Evolutionary conservation across 2,888 invertebrate genomes (phyloP).

Genomic region (Perdita meconis): DNA sequence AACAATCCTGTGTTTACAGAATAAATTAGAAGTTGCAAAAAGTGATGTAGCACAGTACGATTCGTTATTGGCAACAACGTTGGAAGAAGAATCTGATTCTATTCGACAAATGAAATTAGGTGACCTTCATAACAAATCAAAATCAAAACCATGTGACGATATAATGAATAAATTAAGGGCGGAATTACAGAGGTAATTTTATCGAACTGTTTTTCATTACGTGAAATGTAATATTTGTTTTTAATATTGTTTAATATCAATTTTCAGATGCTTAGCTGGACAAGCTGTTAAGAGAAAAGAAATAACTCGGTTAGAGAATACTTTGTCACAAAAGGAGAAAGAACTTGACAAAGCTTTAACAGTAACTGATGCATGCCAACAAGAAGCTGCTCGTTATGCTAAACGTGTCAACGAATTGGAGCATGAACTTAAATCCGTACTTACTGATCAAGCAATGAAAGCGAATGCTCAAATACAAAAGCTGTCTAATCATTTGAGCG

Average conservation of each 20-base stretch:
- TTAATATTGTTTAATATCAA: constrained; percentile 57
- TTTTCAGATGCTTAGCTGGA: constrained; percentile 82
- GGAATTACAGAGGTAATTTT: constrained; percentile 82
- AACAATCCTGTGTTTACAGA: constrained; percentile 70
- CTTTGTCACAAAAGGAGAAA: constrained; percentile 81
- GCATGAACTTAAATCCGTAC: constrained; percentile 78
- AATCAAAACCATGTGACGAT: constrained; percentile 83
- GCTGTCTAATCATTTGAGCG: constrained; percentile 76
- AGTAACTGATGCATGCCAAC: constrained; percentile 72
- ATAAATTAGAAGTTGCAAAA: constrained; percentile 77
- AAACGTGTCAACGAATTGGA: constrained; percentile 80
- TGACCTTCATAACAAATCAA: constrained; percentile 72
- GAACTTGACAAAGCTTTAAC: constrained; percentile 78
- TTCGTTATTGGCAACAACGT: constrained; percentile 79
- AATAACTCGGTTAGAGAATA: constrained; percentile 84
- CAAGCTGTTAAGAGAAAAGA: constrained; percentile 85
- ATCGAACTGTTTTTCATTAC: background rate
- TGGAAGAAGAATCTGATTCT: constrained; percentile 78
- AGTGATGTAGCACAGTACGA: constrained; percentile 77
- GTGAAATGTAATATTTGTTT: constrained; percentile 23
- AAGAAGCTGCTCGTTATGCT: constrained; percentile 75
- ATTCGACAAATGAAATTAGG: constrained; percentile 79
- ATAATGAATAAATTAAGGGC: constrained; percentile 83
- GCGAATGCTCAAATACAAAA: constrained; percentile 79
- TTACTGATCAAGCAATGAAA: constrained; percentile 78